phyloP scores from a whole-genome alignment of 2,113 vertebrate genomes.

The Plectropomus leopardus region DNA sequence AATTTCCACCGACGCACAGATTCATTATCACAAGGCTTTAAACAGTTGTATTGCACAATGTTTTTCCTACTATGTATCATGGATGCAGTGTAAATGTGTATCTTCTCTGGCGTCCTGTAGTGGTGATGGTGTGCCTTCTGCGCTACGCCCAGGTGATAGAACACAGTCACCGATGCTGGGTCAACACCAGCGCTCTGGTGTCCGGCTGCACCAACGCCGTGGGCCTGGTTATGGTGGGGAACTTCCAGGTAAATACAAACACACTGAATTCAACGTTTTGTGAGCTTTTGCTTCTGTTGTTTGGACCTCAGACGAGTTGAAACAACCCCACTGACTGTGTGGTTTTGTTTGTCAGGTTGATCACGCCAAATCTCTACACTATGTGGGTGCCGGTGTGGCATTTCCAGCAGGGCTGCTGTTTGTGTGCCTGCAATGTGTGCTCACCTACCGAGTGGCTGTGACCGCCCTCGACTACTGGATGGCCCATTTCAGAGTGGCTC shows the following conservation, averaged over 20 bases:
- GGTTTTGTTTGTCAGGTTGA: slow-evolving; percentile 86
- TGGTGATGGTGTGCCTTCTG: slow-evolving; percentile 92
- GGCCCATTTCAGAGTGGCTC: slow-evolving; percentile 89
- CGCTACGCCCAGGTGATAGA: slow-evolving; percentile 93
- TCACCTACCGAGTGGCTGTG: slow-evolving; percentile 89
- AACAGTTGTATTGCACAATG: neutral
- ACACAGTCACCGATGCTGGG: slow-evolving; percentile 90
- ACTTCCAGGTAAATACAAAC: slow-evolving; percentile 89
- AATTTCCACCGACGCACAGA: neutral
- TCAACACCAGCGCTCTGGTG: slow-evolving; percentile 91
- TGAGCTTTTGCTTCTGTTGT: neutral
- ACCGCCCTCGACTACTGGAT: slow-evolving; percentile 91
- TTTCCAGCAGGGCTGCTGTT: slow-evolving; percentile 92
- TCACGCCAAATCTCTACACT: slow-evolving; percentile 92
- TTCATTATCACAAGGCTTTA: neutral
- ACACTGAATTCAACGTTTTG: neutral
- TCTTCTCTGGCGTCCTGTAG: slow-evolving; percentile 71
- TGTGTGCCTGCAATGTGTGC: slow-evolving; percentile 91
- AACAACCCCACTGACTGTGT: neutral
- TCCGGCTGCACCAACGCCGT: slow-evolving; percentile 90
- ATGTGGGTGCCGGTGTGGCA: slow-evolving; percentile 90
- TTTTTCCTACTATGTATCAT: neutral
- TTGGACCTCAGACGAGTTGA: neutral
- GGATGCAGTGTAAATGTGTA: neutral
- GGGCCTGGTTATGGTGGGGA: slow-evolving; percentile 92